Evolutionary conservation across 2,888 invertebrate genomes (phyloP), one percentile per base, ranked within the genome.

Genomic region (Ennomos fuscantarius): DNA sequence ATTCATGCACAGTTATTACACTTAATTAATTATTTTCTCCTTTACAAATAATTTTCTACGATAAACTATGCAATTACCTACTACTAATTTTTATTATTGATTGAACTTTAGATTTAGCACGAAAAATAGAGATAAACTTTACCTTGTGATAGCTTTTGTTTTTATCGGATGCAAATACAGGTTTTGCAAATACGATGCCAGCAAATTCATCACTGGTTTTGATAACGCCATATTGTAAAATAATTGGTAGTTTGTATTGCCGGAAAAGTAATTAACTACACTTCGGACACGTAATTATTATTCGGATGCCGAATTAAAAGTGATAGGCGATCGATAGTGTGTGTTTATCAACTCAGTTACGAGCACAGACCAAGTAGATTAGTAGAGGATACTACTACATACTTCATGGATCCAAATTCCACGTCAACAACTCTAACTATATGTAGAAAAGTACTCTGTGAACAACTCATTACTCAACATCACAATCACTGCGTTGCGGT

Each of bases 61-160:
- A n/a, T 24, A 24, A 6, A 24, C 24, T 3, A 24, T 24, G 24
- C 6, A 6, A 0, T 3, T 6, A 24, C 24, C 1, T 24, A 24
- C 24, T 6, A 3, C 24, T 24, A 24, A 5, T 24, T 24, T 24
- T 24, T 24, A 24, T 2, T 24, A 24, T 24, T 24, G 11, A 33
- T 45, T 51, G 60, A 12, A 55, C 60, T 55, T 60, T 60, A 55
- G 43, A 46, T 13, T 37, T 42, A 12, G 31, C n/a, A 36, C 3
- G 24, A 24, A 37, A 94, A 83, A 12, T n/a, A 31, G 48, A 12
- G 63, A 60, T 50, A 55, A 62, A 54, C 56, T 86, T 92, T 92
- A 96, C 97, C 96, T 96, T 57, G 96, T 96, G 50, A 97, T 86
- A 36, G 96, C 95, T 91, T 96, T 96, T 1, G 97, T 97, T 78